Conservation (phyloP, 2,888 invertebrate species). For the Pseudococcus viburni region DNA sequence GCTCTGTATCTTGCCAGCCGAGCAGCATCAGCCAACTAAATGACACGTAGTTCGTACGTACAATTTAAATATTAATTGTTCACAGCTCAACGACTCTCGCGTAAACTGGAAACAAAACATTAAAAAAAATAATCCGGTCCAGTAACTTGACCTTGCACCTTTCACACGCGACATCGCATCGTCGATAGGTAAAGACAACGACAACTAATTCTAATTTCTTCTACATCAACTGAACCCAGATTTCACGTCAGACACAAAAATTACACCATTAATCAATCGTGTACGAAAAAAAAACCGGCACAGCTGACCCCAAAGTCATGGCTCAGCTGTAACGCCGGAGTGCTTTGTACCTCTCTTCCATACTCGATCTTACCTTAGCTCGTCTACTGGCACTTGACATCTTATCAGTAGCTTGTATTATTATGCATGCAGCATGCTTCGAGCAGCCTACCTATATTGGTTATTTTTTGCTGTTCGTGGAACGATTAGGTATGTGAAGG, state of each 20-base stretch:
- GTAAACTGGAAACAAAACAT: not conserved
- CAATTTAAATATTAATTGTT: slow-evolving; percentile 33
- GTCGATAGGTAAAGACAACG: not conserved
- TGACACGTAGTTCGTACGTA: not conserved
- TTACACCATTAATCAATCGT: slow-evolving; percentile 21
- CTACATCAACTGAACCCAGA: not conserved
- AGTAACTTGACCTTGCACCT: slow-evolving; percentile 13
- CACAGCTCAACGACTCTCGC: slow-evolving; percentile 17
- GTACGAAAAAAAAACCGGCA: not conserved
- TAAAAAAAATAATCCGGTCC: slow-evolving; percentile 16
- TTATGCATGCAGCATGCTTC: too few relatives aligned
- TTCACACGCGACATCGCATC: slow-evolving; percentile 1
- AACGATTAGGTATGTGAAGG: not conserved
- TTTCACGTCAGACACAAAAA: slow-evolving; percentile 6
- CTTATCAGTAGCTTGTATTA: not conserved
- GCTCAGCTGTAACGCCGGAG: not conserved
- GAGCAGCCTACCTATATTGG: not conserved
- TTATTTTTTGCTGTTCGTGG: not conserved
- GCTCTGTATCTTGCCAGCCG: too few relatives aligned
- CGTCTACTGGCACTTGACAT: not conserved
- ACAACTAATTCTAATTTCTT: not conserved
- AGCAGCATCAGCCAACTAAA: not conserved
- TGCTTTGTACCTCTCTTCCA: not conserved
- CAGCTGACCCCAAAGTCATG: not conserved
- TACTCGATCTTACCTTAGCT: not conserved